These are phyloP conservation scores for Hirtodrosophila cameraria DNA, from an alignment of 2,888 invertebrate genomes.

Conservation along the genomic window DNA sequence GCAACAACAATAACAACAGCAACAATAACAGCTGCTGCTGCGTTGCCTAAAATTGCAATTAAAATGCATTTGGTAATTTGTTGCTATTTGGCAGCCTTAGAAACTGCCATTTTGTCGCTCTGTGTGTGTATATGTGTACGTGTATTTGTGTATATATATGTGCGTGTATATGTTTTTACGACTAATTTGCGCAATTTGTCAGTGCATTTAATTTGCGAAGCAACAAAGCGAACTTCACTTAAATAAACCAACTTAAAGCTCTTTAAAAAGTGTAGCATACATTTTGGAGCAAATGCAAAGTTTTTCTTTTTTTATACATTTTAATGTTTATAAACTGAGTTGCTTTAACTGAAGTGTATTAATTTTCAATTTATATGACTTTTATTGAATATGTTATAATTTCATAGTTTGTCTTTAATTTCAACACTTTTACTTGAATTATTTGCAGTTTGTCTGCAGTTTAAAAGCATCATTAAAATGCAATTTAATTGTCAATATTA, in stretches of 20 bases:
- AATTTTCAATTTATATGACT: no score
- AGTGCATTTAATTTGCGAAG: conserved; percentile 49
- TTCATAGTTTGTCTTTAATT: no score
- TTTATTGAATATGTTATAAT: no score
- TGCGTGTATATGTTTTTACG: conserved; percentile 32
- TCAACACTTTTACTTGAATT: no score
- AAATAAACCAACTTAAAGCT: conserved; percentile 8
- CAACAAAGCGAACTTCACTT: not conserved
- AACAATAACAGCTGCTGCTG: conserved; percentile 22
- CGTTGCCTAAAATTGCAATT: conserved; percentile 57
- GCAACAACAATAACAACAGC: conserved; percentile 5
- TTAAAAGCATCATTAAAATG: no score
- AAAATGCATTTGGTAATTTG: conserved; percentile 71
- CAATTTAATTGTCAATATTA: no score
- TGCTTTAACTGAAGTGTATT: no score
- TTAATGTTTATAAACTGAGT: no score
- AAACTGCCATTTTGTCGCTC: conserved; percentile 15
- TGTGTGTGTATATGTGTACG: no score
- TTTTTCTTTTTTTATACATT: no score
- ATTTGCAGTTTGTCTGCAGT: no score
- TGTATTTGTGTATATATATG: not conserved
- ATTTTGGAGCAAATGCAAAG: conserved; percentile 3
- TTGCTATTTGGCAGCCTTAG: conserved; percentile 34
- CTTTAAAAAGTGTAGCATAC: conserved; percentile 19
- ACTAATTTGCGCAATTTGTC: conserved; percentile 62